Base-by-base conservation (phyloP, 2,113 vertebrate species). In the Gallinago paraguaiae region DNA sequence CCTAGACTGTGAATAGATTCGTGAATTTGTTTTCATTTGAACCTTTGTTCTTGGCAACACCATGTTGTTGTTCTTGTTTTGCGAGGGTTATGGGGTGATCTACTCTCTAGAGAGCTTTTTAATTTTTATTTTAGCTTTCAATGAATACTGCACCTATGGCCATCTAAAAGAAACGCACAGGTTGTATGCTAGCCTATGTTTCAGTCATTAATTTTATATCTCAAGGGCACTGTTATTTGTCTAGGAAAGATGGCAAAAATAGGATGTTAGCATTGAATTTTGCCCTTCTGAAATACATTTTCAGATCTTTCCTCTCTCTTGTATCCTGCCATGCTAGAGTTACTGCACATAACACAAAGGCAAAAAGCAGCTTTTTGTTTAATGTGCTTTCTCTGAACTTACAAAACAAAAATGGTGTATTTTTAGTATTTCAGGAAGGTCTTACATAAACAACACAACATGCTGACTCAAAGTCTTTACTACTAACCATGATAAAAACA, bases 61-160 rank as follows among this genome's bases (percentile, higher is more conserved):
- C 0, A 0, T 57, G 4, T 1, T 71, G 19, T 3, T 83, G 18
- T n/a, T 88, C 63, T 53, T 46, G 11, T 76, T 93, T 92, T 67
- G 30, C 0, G 0, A 82, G 30, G 17, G 10, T 4, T 11, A 14
- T 31, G 15, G 5, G 11, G 10, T 2, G 35, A 46, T 64, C 43
- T 50, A 23, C 17, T 50, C 60, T 83, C 50, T 30, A 71, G n/a
- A 61, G 20, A 48, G 17, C 17, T 69, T 88, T 92, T 48, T 12
- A 43, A 35, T 35, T 92, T 90, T 67, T 67, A 41, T 12, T 71
- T 77, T 56, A 46, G 23, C 20, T 81, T 90, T 91, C 63, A 88
- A 63, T 75, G 50, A 85, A 63, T 63, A 17, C 17, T 82, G 31
- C 7, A 39, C 16, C 14, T 20, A 4, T 82, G 25, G 23, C 11